Evolutionary conservation across 2,888 invertebrate species (phyloP).

Genomic region (Trichopoda pennipes): DNA sequence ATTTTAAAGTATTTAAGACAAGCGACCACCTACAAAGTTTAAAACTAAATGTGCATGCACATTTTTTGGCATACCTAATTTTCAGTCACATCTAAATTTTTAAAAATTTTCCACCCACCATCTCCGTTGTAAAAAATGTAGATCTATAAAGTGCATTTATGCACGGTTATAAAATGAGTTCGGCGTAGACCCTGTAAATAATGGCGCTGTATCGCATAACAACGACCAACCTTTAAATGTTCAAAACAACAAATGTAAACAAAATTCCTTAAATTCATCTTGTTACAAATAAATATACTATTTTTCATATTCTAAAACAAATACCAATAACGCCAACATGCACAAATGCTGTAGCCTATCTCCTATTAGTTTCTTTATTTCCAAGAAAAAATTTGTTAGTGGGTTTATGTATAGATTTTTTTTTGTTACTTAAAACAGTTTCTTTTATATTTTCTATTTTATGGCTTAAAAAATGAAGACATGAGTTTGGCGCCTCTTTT

Average conservation of each 20-base stretch:
- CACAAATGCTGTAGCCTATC: background rate
- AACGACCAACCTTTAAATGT: too few species aligned
- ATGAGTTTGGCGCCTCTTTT: conserved; percentile 56
- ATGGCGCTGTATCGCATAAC: too few species aligned
- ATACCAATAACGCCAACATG: conserved; percentile 56
- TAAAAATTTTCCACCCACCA: too few species aligned
- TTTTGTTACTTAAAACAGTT: background rate
- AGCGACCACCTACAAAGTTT: too few species aligned
- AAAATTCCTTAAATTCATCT: background rate
- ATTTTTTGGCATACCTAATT: too few species aligned
- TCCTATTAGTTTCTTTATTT: conserved; percentile 24
- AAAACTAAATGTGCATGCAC: too few species aligned
- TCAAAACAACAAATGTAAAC: background rate
- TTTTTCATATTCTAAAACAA: background rate
- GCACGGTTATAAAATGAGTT: too few species aligned
- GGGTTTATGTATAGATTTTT: conserved; percentile 27
- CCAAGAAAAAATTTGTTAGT: conserved; percentile 23
- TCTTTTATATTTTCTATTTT: conserved; percentile 35
- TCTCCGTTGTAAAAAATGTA: too few species aligned
- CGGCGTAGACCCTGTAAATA: too few species aligned
- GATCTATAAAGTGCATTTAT: too few species aligned
- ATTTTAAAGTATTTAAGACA: too few species aligned
- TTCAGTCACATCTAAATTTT: too few species aligned
- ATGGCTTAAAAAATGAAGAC: conserved; percentile 46
- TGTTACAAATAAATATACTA: background rate